These are phyloP conservation scores for Chrysoperla carnea DNA, from an alignment of 1,140 invertebrate genomes.

Conservation along the genomic window DNA sequence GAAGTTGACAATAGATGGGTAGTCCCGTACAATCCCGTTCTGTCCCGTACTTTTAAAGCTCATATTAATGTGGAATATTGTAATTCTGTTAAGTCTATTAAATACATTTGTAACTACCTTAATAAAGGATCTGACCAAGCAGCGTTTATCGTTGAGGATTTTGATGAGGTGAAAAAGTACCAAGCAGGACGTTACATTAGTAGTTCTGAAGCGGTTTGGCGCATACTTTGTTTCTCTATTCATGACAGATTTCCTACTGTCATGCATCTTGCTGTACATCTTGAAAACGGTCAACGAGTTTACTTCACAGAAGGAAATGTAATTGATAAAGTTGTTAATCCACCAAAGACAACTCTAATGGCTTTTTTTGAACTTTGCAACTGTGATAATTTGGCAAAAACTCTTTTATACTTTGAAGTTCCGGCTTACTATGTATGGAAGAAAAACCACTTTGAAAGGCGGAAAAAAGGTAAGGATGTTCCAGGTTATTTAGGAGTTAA, in stretches of 20 bases:
- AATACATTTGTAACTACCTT: constrained; percentile 28
- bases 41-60: constrained; percentile 25
- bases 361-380: constrained; percentile 22
- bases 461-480: constrained; percentile 17
- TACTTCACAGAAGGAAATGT: constrained; percentile 12
- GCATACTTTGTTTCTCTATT: constrained; percentile 6
- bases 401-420: constrained; percentile 23
- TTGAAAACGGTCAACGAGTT: constrained; percentile 8
- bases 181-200: constrained; percentile 10
- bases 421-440: constrained; percentile 24
- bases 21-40: constrained; percentile 29
- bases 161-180: too few relatives aligned
- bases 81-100: constrained; percentile 28
- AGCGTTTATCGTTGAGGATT: constrained; percentile 8
- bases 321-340: constrained; percentile 17
- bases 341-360: constrained; percentile 10
- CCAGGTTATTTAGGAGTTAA: constrained; percentile 13
- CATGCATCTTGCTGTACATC: constrained; percentile 10
- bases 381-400: constrained; percentile 20
- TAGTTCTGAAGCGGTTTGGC: constrained; percentile 20
- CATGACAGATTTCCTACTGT: constrained; percentile 3
- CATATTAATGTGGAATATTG: constrained; percentile 31
- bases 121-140: constrained; percentile 24
- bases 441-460: constrained; percentile 16
- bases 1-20: constrained; percentile 29